phyloP scores from a whole-genome alignment of 2,888 invertebrate species.

The Leptinotarsa juncta region DNA sequence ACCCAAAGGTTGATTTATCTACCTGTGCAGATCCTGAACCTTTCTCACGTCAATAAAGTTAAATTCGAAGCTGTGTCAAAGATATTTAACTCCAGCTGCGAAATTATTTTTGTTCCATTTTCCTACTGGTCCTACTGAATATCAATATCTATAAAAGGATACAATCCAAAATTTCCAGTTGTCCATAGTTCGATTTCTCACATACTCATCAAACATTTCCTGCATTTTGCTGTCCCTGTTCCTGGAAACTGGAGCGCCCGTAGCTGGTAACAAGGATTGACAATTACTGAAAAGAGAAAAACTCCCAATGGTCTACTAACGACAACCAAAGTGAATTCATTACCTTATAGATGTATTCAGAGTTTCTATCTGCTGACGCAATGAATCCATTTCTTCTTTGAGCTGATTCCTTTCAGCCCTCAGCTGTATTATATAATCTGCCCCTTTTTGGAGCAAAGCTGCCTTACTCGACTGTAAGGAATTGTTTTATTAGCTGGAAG shows the following conservation, averaged over 20 bases:
- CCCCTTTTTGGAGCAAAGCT: slow-evolving; percentile 96
- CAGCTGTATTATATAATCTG: slow-evolving; percentile 92
- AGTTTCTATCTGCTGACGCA: slow-evolving; percentile 89
- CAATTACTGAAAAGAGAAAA: slow-evolving; percentile 77
- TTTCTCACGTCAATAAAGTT: too few relatives aligned
- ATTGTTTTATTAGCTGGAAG: slow-evolving; percentile 17
- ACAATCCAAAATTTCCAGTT: slow-evolving; percentile 99
- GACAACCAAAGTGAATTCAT: background rate
- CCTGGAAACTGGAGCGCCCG: slow-evolving; percentile 92
- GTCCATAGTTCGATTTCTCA: slow-evolving; percentile 84
- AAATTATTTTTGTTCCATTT: background rate
- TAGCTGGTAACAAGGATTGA: slow-evolving; percentile 94
- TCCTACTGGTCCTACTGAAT: background rate
- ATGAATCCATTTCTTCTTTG: slow-evolving; percentile 89
- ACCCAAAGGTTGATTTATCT: too few relatives aligned
- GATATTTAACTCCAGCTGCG: too few relatives aligned
- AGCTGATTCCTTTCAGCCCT: slow-evolving; percentile 86
- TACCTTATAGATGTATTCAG: slow-evolving; percentile 92
- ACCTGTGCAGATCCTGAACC: too few relatives aligned
- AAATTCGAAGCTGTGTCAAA: too few relatives aligned
- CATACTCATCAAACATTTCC: slow-evolving; percentile 94
- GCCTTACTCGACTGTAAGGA: slow-evolving; percentile 85
- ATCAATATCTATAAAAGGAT: slow-evolving; percentile 71
- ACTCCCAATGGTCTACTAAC: background rate
- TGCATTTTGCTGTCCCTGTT: slow-evolving; percentile 91